Evolutionary conservation across 1,140 invertebrate species (phyloP), one percentile per base, ranked within the genome.

Genomic region (Globodera ellingtonae): DNA sequence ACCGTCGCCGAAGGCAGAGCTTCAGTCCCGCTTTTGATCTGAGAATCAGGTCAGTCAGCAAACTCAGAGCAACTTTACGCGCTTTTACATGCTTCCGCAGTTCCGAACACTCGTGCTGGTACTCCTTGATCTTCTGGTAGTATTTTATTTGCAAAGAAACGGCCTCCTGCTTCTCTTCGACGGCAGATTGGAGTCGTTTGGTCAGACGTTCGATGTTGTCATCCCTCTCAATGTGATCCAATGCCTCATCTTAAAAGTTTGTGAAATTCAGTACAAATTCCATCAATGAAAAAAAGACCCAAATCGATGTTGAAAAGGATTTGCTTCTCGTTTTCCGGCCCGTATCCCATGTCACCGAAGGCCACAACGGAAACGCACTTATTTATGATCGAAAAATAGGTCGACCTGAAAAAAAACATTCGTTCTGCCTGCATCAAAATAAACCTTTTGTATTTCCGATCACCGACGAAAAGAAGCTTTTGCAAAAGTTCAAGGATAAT

Each of bases 101-200:
- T 52, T 85, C 21, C 0, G 3, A 13, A 66, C 62, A 71, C 67
- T 83, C 81, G 48, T 84, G 50, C 44, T 78, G 72, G 24, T 52
- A 83, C 79, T 83, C 82, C 44, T 71, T 15, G 56, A 83, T 71
- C 83, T 83, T 84, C n/a, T 83, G 24, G 47, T 78, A 83, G 48
- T 83, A 83, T 50, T 62, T 65, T 21, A 72, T 48, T 56, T 83
- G 81, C 77, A 77, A 9, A n/a, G 74, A 81, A 46, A 84, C 15
- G 9, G 81, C 81, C 52, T 83, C 81, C 66, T 83, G 81, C 72
- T 83, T 83, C 8, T 18, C 81, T 5, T 62, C 56, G 24, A 79
- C 66, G 15, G 81, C 82, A 3, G 48, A 56, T 48, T 84, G 73
- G 6, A 82, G 70, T 21, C 71, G 18, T 72, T 82, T 79, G 59